phyloP scores from a whole-genome alignment of 2,797 vertebrate genomes.

The Anas bernieri region DNA sequence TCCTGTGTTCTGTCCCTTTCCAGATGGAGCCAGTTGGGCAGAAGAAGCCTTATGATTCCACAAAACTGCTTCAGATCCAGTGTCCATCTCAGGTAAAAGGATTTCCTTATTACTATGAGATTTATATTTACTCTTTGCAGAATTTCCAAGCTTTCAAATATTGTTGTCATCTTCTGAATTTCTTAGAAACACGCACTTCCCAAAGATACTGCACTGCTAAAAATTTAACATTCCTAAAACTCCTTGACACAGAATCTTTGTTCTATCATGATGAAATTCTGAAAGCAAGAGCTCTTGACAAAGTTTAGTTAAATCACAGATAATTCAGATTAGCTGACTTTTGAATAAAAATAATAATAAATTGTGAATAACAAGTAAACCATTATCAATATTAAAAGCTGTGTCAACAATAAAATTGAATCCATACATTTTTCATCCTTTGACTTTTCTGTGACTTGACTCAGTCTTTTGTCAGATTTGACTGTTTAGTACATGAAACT shows the following conservation, averaged over 20 bases:
- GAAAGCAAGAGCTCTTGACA: neutral
- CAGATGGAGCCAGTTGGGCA: slow-evolving; percentile 74
- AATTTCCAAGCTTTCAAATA: neutral
- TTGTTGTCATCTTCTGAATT: neutral
- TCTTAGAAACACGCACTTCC: neutral
- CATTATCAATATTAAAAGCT: neutral
- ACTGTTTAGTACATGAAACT: neutral
- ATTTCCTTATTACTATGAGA: neutral
- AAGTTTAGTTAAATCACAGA: neutral
- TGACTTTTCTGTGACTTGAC: neutral
- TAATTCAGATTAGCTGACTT: no score
- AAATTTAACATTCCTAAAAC: neutral
- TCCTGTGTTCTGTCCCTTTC: slow-evolving; percentile 13
- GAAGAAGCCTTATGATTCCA: slow-evolving; percentile 45
- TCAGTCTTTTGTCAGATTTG: neutral
- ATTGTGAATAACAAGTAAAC: neutral
- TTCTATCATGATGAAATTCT: neutral
- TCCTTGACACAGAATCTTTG: neutral
- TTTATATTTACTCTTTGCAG: neutral
- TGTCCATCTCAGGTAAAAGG: slow-evolving; percentile 78
- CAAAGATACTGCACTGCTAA: neutral
- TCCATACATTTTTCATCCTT: neutral
- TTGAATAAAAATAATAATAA: neutral
- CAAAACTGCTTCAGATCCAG: neutral
- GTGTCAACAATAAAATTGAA: neutral